A percentile compares a stretch with the other conserved stretches of the same genome.
These are phyloP conservation scores for Hystrix brachyura DNA, from an alignment of 2,113 vertebrate species.

Conservation along the genomic window DNA sequence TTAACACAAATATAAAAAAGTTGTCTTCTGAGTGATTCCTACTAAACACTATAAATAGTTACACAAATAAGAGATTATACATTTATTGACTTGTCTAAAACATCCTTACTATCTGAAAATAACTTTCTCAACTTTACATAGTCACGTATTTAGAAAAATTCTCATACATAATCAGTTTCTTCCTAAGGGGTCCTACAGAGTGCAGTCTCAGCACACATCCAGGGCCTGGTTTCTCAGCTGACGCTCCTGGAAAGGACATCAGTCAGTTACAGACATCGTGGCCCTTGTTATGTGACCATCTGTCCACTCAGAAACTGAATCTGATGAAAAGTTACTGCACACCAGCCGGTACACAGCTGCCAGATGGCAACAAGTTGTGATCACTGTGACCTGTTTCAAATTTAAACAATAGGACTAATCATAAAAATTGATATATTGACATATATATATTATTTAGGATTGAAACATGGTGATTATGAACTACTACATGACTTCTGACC, in stretches of 20 bases:
- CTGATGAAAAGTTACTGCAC: conserved; percentile 61
- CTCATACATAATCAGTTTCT: background rate
- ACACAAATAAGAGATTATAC: background rate
- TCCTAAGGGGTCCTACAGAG: background rate
- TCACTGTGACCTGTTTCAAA: conserved; percentile 26
- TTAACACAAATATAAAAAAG: background rate
- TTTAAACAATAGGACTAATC: conserved; percentile 72
- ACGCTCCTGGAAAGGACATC: conserved; percentile 35
- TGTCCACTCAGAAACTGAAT: conserved; percentile 74
- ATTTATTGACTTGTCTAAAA: background rate
- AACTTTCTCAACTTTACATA: background rate
- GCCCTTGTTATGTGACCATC: conserved; percentile 72
- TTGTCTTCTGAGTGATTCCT: background rate
- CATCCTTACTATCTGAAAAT: background rate
- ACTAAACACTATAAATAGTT: background rate
- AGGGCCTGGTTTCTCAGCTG: conserved; percentile 42
- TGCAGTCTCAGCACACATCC: background rate
- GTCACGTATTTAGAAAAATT: background rate
- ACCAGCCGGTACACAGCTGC: conserved; percentile 68
- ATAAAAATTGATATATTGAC: conserved; percentile 55
- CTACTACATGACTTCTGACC: background rate
- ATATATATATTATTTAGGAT: conserved; percentile 38
- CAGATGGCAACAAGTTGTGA: conserved; percentile 57
- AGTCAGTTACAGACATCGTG: conserved; percentile 52
- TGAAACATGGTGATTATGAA: conserved; percentile 41